These are phyloP conservation scores for Pomacea canaliculata DNA, from an alignment of 2,888 invertebrate genomes.

Conservation along the genomic window DNA sequence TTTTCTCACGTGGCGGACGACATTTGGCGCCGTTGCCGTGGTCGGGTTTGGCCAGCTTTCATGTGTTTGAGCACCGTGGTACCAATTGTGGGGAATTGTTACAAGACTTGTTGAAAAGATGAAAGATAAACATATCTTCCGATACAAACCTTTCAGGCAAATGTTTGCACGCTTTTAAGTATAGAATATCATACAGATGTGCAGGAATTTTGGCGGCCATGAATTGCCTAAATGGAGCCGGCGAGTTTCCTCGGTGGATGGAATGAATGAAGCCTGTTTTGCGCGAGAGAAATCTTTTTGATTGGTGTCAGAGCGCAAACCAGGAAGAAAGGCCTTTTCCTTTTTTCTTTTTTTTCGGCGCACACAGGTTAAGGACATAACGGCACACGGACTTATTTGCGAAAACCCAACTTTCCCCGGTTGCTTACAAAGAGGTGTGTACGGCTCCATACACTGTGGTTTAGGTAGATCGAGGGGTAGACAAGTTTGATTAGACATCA, in stretches of 20 bases:
- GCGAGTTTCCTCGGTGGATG: neutral
- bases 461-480: too few species aligned
- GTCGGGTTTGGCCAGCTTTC: neutral
- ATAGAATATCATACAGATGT: conserved; percentile 26
- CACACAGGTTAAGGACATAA: too few species aligned
- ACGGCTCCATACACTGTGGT: too few species aligned
- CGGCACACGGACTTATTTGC: too few species aligned
- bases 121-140: conserved; percentile 29
- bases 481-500: too few species aligned
- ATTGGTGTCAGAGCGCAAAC: too few species aligned
- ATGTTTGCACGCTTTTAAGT: conserved; percentile 34
- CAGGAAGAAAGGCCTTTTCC: too few species aligned
- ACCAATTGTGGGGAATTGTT: conserved; percentile 26
- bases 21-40: conserved; percentile 26
- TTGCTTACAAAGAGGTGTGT: too few species aligned
- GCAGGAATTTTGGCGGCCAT: conserved; percentile 1
- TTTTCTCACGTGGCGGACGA: conserved; percentile 33
- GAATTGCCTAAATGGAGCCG: neutral
- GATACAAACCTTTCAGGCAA: conserved; percentile 31
- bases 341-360: too few species aligned
- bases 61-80: conserved; percentile 13
- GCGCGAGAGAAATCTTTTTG: too few species aligned
- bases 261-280: neutral
- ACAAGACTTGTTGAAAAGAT: conserved; percentile 30
- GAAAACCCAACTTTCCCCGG: too few species aligned